Evolutionary conservation across 2,113 vertebrate genomes (phyloP), one percentile per base, ranked within the genome.

Genomic region (Labeo catla): DNA sequence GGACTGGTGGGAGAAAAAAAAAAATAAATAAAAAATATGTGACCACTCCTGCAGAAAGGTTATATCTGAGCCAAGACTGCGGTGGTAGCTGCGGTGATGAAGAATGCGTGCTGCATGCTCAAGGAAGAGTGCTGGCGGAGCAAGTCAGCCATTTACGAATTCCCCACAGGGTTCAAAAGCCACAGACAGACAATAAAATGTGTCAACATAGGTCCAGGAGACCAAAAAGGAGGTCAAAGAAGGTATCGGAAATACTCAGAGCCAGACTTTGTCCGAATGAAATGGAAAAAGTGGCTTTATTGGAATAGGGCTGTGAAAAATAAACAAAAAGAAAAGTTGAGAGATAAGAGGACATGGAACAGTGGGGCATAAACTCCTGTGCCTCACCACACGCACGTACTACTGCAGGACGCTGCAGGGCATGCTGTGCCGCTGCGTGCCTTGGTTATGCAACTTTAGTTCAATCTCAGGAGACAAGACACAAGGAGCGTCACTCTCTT

Each of bases 381-480:
- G 80, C 50, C 11, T 68, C 54, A 70, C 74, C 78, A 87, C 80
- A 73, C 3, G 49, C 83, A 73, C 77, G 39, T 59, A 59, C 66
- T 81, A 43, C 74, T 79, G 87, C 77, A 57, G 86, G 68, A 77
- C 57, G 50, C 49, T 65, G 76, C 84, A 82, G 90, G 57, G 57
- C 36, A 83, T 43, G 61, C 23, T 39, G 47, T 28, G 66, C 83
- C 57, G 86, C 74, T 88, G 87, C 85, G 92, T 93, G 92, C 93
- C 91, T 91, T 80, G 90, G 92, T 94, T 93, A 92, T 43, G 87
- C 90, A 94, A 93, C 72, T 59, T 85, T 86, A 83, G 70, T 77
- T 36, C 50, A 65, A 34, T 19, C 85, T 85, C 36, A 4, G 39
- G 49, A 54, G 59, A 82, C 54, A 19, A 19, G 43, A 66, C 4